Evolutionary conservation across 2,888 invertebrate genomes (phyloP), one percentile per base, ranked within the genome.

Genomic region (Erebia palarica): DNA sequence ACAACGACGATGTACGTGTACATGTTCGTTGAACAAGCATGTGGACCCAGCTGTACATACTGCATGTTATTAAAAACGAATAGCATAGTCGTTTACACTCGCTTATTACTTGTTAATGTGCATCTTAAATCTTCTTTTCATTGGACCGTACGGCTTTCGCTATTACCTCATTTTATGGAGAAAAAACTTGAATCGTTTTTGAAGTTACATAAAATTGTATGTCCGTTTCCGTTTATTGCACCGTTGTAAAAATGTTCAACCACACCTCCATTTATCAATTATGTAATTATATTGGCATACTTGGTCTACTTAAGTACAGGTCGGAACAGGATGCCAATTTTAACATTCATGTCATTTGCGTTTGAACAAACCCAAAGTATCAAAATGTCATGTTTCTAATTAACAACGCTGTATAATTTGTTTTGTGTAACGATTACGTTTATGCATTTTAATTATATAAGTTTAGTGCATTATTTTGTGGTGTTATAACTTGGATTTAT

Each of bases 61-160:
- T 57, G 47, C 55, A 70, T 55, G 66, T 82, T 78, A 82, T 80
- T 83, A 82, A 87, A 87, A 88, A 87, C 85, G 85, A 86, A 84
- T 84, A 84, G 81, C 76, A 76, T 80, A 80, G 80, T 79, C 80
- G 80, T 80, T 84, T 79, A 79, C 76, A 72, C 68, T 68, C 68
- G 47, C 74, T 75, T 79, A 79, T 81, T 73, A 63, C 57, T 44
- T 44, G 60, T 49, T 63, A 63, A 63, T 21, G 49, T 57, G 21
- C 55, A 57, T 57, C 65, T 66, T 66, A 42, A 58, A 66, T 66
- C 65, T 66, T 66, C 65, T 55, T 65, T 44, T 65, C 57, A 57
- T 66, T 44, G 65, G 16, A 36, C 36, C 36, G 44, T n/a, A 47
- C 5, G 18, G 68, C 61, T 68, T 68, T 68, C 68, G 61, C 68